Evolutionary conservation across 2,888 invertebrate species (phyloP).

Genomic region (Lamproptera curius): DNA sequence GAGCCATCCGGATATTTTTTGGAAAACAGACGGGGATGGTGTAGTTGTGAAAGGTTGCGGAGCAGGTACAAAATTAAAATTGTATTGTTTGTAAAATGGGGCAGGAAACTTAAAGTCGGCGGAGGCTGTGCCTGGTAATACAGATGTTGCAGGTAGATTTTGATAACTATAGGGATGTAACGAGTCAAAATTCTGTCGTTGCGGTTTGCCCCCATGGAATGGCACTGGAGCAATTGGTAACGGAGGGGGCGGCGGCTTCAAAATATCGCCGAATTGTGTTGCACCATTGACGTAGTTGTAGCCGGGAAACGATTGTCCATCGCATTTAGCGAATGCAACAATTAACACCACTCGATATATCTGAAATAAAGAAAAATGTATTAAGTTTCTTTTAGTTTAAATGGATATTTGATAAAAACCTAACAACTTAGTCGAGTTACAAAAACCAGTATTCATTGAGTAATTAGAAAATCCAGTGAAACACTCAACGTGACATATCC

Average conservation of each 20-base stretch:
- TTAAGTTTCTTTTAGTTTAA: slow-evolving; percentile 6
- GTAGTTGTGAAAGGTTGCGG: slow-evolving; percentile 66
- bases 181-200: slow-evolving; percentile 43
- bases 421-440: slow-evolving; percentile 17
- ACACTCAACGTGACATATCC: slow-evolving; percentile 59
- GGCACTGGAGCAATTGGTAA: slow-evolving; percentile 58
- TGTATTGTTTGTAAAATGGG: slow-evolving; percentile 69
- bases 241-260: slow-evolving; percentile 65
- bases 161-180: slow-evolving; percentile 54
- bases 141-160: slow-evolving; percentile 43
- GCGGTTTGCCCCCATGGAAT: slow-evolving; percentile 55
- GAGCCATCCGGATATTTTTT: slow-evolving; percentile 80
- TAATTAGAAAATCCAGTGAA: slow-evolving; percentile 72
- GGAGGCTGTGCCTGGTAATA: slow-evolving; percentile 33
- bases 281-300: slow-evolving; percentile 44
- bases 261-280: slow-evolving; percentile 54
- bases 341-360: slow-evolving; percentile 52
- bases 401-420: neutral
- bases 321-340: slow-evolving; percentile 44
- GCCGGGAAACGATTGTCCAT: slow-evolving; percentile 45
- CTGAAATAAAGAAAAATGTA: slow-evolving; percentile 43
- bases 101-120: slow-evolving; percentile 64
- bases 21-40: slow-evolving; percentile 73
- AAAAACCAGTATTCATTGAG: slow-evolving; percentile 37
- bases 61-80: slow-evolving; percentile 65